phyloP scores from a whole-genome alignment of 2,113 vertebrate genomes.

The Procavia capensis region DNA sequence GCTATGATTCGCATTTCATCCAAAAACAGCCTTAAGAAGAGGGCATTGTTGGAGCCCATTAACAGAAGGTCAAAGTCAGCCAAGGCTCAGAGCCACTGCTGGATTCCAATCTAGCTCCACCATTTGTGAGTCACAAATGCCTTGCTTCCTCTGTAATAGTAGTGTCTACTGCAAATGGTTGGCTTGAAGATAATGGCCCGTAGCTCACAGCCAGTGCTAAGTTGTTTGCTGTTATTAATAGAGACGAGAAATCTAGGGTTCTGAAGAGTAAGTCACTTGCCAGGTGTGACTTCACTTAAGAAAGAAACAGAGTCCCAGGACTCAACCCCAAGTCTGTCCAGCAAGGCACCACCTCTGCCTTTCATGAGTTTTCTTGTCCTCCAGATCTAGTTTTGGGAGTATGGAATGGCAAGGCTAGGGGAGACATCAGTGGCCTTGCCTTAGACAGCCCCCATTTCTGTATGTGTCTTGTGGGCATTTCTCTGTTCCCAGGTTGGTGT shows the following conservation, averaged over 20 bases:
- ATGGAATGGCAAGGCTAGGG: accelerated
- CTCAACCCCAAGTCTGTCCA: accelerated
- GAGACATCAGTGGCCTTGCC: not conserved
- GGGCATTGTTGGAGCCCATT: not conserved
- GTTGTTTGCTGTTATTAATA: not conserved
- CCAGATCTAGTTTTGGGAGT: not conserved
- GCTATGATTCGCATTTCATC: not conserved
- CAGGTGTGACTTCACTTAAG: not conserved
- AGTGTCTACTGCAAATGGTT: not conserved
- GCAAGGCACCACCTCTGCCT: accelerated
- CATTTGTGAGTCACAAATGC: not conserved
- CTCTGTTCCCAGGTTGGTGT: conserved; percentile 54
- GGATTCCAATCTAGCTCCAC: too few species aligned
- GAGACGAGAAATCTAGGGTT: not conserved
- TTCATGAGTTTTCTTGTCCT: not conserved
- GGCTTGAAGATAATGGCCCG: not conserved
- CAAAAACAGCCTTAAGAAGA: too few species aligned
- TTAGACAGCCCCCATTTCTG: not conserved
- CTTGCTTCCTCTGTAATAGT: not conserved
- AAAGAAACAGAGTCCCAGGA: not conserved
- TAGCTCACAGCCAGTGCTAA: not conserved
- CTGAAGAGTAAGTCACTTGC: not conserved
- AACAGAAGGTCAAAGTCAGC: not conserved
- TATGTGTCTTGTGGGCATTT: not conserved
- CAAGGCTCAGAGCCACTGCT: accelerated